These are phyloP conservation scores for Anguilla japonica DNA, from an alignment of 2,113 vertebrate species.

Conservation along the genomic window DNA sequence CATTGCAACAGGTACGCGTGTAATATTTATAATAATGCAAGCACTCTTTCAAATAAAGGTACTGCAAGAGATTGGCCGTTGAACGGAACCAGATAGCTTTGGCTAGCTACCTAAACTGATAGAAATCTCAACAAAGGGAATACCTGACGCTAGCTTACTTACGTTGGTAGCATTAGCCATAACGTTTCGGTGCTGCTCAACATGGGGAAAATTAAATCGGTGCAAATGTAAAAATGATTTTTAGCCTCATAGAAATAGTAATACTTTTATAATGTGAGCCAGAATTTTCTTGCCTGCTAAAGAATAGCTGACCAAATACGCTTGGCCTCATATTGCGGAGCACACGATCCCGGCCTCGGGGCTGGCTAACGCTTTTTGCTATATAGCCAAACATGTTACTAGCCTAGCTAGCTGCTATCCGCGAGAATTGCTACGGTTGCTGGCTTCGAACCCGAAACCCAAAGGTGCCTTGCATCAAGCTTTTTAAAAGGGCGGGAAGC, in stretches of 20 bases:
- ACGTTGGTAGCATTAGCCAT: constrained; percentile 7
- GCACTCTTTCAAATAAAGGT: background rate
- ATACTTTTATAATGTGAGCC: background rate
- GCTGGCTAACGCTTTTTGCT: background rate
- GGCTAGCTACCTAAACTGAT: background rate
- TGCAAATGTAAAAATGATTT: background rate
- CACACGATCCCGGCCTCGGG: background rate
- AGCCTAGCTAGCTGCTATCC: background rate
- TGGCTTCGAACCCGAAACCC: background rate
- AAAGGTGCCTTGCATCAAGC: background rate
- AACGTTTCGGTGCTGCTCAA: background rate
- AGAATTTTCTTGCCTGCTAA: background rate
- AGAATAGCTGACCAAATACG: background rate
- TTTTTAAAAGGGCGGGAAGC: background rate
- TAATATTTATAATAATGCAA: background rate
- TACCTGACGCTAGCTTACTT: background rate
- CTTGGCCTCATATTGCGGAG: background rate
- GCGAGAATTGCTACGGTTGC: background rate
- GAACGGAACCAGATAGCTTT: background rate
- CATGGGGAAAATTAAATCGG: background rate
- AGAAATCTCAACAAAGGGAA: constrained; percentile 24
- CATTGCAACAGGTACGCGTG: constrained; percentile 22
- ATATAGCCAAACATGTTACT: background rate
- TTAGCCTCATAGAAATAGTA: background rate
- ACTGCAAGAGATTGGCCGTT: background rate